Evolutionary conservation across 2,797 vertebrate species (phyloP).

Genomic region (Amphiprion clarkii): DNA sequence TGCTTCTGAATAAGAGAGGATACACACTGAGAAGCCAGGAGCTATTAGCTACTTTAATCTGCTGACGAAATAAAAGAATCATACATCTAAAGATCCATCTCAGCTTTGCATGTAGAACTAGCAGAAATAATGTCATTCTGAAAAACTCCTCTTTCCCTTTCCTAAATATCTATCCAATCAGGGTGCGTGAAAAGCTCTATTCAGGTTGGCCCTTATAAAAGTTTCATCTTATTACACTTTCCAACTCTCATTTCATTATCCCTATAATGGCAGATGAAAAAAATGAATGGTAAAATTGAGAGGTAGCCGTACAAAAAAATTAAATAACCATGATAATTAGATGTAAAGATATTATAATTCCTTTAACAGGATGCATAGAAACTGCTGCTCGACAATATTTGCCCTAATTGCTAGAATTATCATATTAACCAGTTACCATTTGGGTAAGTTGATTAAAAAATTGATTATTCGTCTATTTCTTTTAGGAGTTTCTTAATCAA

Average conservation of each 20-base stretch:
- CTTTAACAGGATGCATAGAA: conserved; percentile 89
- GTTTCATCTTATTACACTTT: conserved; percentile 82
- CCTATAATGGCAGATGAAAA: conserved; percentile 73
- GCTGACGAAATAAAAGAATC: conserved; percentile 72
- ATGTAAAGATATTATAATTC: conserved; percentile 90
- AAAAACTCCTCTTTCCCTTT: conserved; percentile 41
- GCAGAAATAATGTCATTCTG: conserved; percentile 70
- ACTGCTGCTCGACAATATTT: conserved; percentile 88
- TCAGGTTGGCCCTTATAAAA: conserved; percentile 76
- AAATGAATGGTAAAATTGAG: conserved; percentile 85
- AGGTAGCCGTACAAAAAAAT: conserved; percentile 87
- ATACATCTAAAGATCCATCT: conserved; percentile 79
- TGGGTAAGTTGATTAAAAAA: conserved; percentile 92
- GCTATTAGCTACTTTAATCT: conserved; percentile 79
- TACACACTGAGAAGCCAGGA: conserved; percentile 46
- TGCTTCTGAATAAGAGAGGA: conserved; percentile 63
- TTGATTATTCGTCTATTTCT: conserved; percentile 92
- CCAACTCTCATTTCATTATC: conserved; percentile 82
- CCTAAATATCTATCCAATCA: conserved; percentile 76
- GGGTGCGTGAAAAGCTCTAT: conserved; percentile 71
- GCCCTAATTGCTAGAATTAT: conserved; percentile 91
- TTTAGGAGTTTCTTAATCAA: conserved; percentile 98
- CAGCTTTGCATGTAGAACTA: conserved; percentile 78
- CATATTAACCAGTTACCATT: conserved; percentile 92
- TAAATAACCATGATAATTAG: conserved; percentile 88